A percentile compares a stretch with the other conserved stretches of the same genome.
These are phyloP conservation scores for Myathropa florea DNA, from an alignment of 2,888 invertebrate genomes.

Conservation along the genomic window DNA sequence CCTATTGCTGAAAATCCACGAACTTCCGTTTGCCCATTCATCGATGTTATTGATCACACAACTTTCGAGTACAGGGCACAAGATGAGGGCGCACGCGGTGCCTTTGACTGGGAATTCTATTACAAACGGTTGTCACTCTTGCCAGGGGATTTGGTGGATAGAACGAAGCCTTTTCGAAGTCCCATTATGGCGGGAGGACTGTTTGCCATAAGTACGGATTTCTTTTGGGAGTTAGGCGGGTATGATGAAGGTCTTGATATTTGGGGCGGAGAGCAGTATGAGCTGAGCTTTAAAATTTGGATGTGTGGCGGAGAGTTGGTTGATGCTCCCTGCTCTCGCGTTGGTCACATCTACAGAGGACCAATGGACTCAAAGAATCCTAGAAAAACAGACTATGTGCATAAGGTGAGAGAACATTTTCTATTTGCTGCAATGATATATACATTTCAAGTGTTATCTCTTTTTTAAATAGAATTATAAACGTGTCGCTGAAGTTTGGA, in stretches of 20 bases:
- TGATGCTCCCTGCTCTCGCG: constrained; percentile 95
- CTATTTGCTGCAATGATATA: not conserved
- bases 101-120: constrained; percentile 98
- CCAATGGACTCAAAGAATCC: constrained; percentile 92
- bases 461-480: constrained; percentile 89
- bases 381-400: constrained; percentile 93
- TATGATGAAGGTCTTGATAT: constrained; percentile 96
- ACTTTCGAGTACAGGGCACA: constrained; percentile 96
- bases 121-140: constrained; percentile 94
- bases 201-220: constrained; percentile 95
- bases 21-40: constrained; percentile 96
- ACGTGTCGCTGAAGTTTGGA: constrained; percentile 98
- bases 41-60: constrained; percentile 96
- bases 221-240: constrained; percentile 98
- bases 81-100: constrained; percentile 95
- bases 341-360: constrained; percentile 94
- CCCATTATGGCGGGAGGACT: constrained; percentile 99
- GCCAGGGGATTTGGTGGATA: constrained; percentile 77
- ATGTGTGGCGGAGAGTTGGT: constrained; percentile 97
- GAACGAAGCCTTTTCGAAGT: constrained; percentile 83
- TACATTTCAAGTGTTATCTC: not conserved
- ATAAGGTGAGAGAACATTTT: constrained; percentile 72
- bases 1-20: constrained; percentile 92
- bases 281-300: constrained; percentile 98
- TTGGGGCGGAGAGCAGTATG: constrained; percentile 99